Conservation (phyloP, 2,113 vertebrate species). For the Riparia riparia region DNA sequence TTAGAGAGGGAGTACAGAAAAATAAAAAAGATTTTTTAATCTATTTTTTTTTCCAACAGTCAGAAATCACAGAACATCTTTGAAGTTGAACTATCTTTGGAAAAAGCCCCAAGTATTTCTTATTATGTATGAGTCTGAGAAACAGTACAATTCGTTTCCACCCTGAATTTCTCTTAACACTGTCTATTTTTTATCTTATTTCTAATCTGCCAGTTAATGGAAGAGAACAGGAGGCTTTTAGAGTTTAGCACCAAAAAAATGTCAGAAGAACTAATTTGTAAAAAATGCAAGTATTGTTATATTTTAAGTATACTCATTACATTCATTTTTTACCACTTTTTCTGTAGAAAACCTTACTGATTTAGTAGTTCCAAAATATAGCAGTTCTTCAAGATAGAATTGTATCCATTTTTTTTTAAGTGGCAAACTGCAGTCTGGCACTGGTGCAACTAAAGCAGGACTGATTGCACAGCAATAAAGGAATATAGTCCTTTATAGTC, state of each 20-base stretch:
- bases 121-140: constrained; percentile 46
- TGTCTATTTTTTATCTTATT: not conserved
- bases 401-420: not conserved
- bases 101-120: not conserved
- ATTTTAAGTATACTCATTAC: not conserved
- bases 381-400: not conserved
- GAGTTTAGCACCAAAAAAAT: not conserved
- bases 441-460: not conserved
- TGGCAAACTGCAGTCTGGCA: not conserved
- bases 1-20: not conserved
- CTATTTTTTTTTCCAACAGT: constrained; percentile 57
- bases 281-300: not conserved
- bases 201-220: not conserved
- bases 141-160: not conserved
- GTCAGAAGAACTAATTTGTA: not conserved
- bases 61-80: constrained; percentile 55
- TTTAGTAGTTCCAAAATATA: not conserved
- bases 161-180: not conserved
- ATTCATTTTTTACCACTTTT: not conserved
- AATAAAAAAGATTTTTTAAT: not conserved
- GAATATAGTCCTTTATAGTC: not conserved
- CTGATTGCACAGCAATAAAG: not conserved
- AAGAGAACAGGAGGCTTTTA: not conserved
- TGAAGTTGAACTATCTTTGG: constrained; percentile 54
- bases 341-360: not conserved